Base-by-base conservation (phyloP, 2,888 invertebrate species). In the Fabriciana adippe region DNA sequence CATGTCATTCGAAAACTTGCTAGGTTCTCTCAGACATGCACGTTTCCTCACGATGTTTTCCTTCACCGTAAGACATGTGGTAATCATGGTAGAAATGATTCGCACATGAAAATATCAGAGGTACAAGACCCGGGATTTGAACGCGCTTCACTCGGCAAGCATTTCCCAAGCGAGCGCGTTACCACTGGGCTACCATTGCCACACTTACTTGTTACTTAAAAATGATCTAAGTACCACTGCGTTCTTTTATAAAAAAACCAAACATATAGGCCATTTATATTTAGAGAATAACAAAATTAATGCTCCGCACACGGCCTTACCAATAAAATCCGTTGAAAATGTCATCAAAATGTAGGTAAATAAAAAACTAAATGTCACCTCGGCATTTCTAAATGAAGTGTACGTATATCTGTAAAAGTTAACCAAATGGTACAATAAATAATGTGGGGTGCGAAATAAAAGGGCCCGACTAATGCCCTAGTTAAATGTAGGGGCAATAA, bases 301-400 rank as follows among this genome's bases (percentile, higher is more conserved):
- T 91, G 91, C 89, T 87, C 87, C 90, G 89, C 88, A 86, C 85
- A 87, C 84, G 80, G 79, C 81, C 77, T 80, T 78, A 79, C 82
- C 85, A 82, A 90, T 90, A 90, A 90, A 90, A 89, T 85, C 80
- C 66, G 56, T 78, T 79, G 83, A 72, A 91, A 92, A 92, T 92
- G 92, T 83, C 92, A 91, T 83, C 86, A 85, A 88, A 91, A 89
- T 86, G 90, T 89, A 87, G 90, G 89, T 92, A 92, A 92, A 90
- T 90, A 88, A 88, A 82, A 77, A 78, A 76, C 74, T 73, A 91
- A 92, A 92, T 89, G 92, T 76, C 91, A 90, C 78, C 77, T 73
- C 81, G 89, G 75, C 88, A 87, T 89, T 89, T 86, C 73, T 74
- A 77, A 82, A 74, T 73, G 75, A 73, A 77, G 75, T n/a, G 59